Evolutionary conservation across 2,113 vertebrate species (phyloP), one percentile per base, ranked within the genome.

Genomic region (Cynopterus brachyotis): DNA sequence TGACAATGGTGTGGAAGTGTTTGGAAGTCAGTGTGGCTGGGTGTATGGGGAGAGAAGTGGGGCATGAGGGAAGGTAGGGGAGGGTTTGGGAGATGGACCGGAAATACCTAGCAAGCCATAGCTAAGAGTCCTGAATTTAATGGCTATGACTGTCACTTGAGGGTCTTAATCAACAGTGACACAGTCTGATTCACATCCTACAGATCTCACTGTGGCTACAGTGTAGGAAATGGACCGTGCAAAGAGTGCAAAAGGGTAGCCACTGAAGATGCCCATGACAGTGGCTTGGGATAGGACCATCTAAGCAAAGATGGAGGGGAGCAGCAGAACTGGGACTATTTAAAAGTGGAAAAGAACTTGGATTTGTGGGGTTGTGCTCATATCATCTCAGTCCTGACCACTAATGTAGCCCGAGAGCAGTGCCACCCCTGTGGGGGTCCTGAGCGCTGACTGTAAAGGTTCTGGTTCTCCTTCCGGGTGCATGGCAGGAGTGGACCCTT

Each of bases 351-450:
- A 28, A 10, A 17, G 70, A 47, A 19, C 75, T 4, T 13, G 28
- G 50, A 28, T 7, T 79, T 57, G 86, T 53, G n/a, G 9, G 24
- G 8, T 1, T 30, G 1, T 37, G 37, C 19, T 57, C 24, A 5
- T 28, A 8, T 37, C 45, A 15, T 11, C 30, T 64, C 26, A 22
- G 42, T 64, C 30, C 70, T 59, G 20, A 70, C 50, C 35, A 35
- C 26, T 11, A 19, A 15, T 17, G 15, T 30, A 17, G 20, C 42
- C 69, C 26, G 19, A 50, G 26, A 53, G 9, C 50, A 15, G 15
- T 0, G 32, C n/a, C 9, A 37, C 3, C 13, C 35, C 5, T 1
- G 6, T 3, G 60, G 3, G 11, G 20, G 37, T 47, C 79, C 60
- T 1, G 13, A 69, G 55, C 42, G 40, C 70, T 17, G 53, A 12